Evolutionary conservation across 2,888 invertebrate species (phyloP), one percentile per base, ranked within the genome.

Genomic region (Perdita meconis): DNA sequence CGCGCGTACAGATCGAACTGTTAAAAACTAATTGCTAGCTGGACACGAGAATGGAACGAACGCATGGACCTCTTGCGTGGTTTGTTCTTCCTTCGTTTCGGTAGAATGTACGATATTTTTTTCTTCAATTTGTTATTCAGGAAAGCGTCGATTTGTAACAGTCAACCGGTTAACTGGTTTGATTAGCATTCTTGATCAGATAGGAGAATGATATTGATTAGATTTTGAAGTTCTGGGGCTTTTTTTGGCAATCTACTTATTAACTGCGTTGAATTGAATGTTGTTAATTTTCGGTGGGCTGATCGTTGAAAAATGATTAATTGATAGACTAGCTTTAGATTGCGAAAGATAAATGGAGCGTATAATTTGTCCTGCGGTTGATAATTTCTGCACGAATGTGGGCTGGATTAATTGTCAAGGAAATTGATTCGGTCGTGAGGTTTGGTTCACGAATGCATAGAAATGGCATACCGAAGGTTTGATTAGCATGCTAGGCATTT

Each of bases 1-100:
- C 40, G 74, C 61, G 56, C 66, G 66, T 74, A 65, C 83, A 73
- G 75, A 85, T 81, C 85, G 80, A 81, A 81, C 81, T 69, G 85
- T 83, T 83, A 76, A 76, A 85, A 81, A 81, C 70, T 85, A 85
- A 85, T 85, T 85, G 83, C 83, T 61, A 71, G 24, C 40, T 47
- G 70, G 67, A 72, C 76, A 55, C 69, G 22, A 57, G 60, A 68
- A 72, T 79, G 65, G 80, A 77, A 69, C 24, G 16, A 60, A 51
- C 67, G 16, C 10, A 34, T 38, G 65, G 53, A 51, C 60, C 61
- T 50, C 47, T 47, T n/a, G 12, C 75, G 72, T n/a, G n/a, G n/a
- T 66, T 68, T 65, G 47, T 65, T 34, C n/a, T 36, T 26, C 16
- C 36, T 19, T 12, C 19, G 36, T 36, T 22, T 1, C 36, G 34